These are phyloP conservation scores for Thomomys bottae DNA, from an alignment of 2,113 vertebrate genomes.

Conservation along the genomic window DNA sequence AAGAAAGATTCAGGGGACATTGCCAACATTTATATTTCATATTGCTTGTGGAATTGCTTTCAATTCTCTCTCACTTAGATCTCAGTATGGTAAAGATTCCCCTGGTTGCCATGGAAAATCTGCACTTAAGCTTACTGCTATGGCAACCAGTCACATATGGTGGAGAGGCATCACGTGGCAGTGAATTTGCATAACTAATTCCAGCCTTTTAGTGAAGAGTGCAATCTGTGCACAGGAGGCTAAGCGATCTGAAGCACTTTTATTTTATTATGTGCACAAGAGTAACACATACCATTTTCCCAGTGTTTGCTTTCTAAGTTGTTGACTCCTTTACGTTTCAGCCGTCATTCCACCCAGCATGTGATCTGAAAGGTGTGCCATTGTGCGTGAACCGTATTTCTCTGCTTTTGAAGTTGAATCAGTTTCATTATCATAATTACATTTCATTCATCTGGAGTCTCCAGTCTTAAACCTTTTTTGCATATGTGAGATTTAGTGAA, in stretches of 20 bases:
- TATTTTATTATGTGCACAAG: conserved; percentile 47
- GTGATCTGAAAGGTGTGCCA: background rate
- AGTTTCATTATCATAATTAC: background rate
- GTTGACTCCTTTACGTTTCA: background rate
- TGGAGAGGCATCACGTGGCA: conserved; percentile 70
- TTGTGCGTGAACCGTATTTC: background rate
- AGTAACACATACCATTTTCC: background rate
- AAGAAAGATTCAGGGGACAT: conserved; percentile 56
- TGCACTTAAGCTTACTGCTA: conserved; percentile 78
- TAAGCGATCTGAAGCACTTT: conserved; percentile 63
- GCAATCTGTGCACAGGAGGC: conserved; percentile 64
- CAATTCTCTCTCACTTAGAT: conserved; percentile 68
- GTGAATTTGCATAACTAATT: conserved; percentile 83
- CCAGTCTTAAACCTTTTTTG: background rate
- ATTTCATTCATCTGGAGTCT: background rate
- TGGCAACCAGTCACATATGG: conserved; percentile 84
- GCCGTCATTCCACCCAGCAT: background rate
- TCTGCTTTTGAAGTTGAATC: conserved; percentile 25
- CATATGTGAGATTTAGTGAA: conserved; percentile 1
- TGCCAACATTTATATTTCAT: conserved; percentile 81
- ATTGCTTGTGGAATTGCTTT: conserved; percentile 74
- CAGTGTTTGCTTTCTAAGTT: conserved; percentile 11
- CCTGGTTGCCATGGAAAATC: conserved; percentile 85
- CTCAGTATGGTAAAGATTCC: conserved; percentile 80
- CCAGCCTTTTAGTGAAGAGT: conserved; percentile 65